phyloP scores from a whole-genome alignment of 2,113 vertebrate genomes.

The Triplophysa tibetana region DNA sequence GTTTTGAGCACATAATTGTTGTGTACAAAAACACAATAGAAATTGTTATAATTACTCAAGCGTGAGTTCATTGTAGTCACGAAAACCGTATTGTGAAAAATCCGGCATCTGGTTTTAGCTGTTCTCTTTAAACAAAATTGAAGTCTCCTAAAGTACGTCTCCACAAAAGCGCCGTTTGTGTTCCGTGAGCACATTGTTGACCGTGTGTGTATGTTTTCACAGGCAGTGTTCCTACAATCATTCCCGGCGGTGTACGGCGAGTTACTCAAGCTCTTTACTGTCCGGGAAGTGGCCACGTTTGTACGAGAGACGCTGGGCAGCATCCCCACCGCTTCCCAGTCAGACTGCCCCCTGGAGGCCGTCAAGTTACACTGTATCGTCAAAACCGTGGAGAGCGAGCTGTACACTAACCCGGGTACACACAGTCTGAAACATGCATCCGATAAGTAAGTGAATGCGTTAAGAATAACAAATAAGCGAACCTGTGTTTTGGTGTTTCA shows the following conservation, averaged over 20 bases:
- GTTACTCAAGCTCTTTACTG: constrained; percentile 92
- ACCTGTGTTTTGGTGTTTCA: constrained; percentile 42
- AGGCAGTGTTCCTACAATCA: constrained; percentile 94
- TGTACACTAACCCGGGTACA: constrained; percentile 92
- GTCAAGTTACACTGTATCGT: constrained; percentile 94
- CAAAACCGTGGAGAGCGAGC: constrained; percentile 93
- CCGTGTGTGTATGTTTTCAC: neutral
- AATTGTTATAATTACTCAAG: too few relatives aligned
- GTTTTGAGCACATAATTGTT: too few relatives aligned
- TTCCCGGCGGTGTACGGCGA: constrained; percentile 92
- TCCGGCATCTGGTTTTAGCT: too few relatives aligned
- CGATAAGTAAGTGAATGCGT: too few relatives aligned
- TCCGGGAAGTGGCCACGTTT: constrained; percentile 92
- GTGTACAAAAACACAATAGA: too few relatives aligned
- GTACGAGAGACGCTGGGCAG: constrained; percentile 93
- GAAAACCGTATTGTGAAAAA: too few relatives aligned
- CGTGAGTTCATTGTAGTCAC: too few relatives aligned
- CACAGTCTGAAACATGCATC: neutral
- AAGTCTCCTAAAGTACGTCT: neutral
- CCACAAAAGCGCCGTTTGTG: neutral
- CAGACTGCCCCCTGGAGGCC: constrained; percentile 90
- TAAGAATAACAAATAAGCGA: neutral
- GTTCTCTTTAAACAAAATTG: too few relatives aligned
- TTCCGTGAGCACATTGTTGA: neutral
- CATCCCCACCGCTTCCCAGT: constrained; percentile 82